Base-by-base conservation (phyloP, 2,888 invertebrate species). In the Pyrochroa serraticornis region DNA sequence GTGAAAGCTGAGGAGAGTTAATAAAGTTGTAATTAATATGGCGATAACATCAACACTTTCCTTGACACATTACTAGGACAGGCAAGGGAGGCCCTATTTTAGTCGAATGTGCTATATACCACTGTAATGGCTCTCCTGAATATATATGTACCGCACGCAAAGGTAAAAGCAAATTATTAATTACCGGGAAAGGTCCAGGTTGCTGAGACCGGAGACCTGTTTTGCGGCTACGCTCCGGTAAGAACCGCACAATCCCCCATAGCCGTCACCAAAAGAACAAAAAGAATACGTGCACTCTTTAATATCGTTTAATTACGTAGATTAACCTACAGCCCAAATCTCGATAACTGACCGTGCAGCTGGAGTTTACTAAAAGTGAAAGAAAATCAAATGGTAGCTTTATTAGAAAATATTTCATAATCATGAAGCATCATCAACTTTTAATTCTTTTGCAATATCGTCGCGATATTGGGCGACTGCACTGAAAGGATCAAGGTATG, bases 141-240 rank as follows among this genome's bases (percentile, higher is more conserved):
- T 67, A 68, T 69, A 71, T 68, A 65, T 67, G 58, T 55, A 66
- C 62, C 63, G 60, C 68, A 71, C 68, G 69, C 64, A 65, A 68
- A 67, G 68, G 66, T 67, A 63, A 56, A 54, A 65, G 66, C 65
- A 67, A 70, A 68, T 69, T 70, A 71, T 71, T 70, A 71, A 71
- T 70, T 71, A 68, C 63, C 63, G 58, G 48, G 64, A 69, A 69
- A 65, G 65, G 64, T 58, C 50, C 42, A 43, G 48, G 38, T 50
- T 48, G 47, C 35, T 42, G 47, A 44, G 49, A 54, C 53, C 48
- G 51, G 54, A 34, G 35, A 50, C 43, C 45, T 60, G 59, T 54
- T 60, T 56, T 50, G 60, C 37, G 57, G 53, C 42, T 54, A n/a
- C 50, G 43, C 39, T 51, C 41, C 46, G 53, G 47, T 47, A 60